A percentile compares a stretch with the other conserved stretches of the same genome.
Conservation (phyloP, 2,797 vertebrate species). For the Enteromius anoplus region DNA sequence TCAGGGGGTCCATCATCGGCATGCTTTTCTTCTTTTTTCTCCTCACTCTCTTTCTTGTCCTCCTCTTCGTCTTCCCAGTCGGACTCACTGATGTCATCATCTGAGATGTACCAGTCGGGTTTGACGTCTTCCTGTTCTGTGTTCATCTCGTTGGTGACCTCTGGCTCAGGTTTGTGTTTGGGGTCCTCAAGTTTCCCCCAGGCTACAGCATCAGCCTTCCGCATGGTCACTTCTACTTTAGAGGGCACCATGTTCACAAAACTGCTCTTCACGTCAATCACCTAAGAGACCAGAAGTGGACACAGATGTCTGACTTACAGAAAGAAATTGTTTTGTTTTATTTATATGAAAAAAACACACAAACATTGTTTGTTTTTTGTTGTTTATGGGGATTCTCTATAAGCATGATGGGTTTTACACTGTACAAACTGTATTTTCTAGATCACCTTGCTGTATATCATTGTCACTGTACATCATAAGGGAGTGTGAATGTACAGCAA, state of each 20-base stretch:
- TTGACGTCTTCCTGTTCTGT: slow-evolving; percentile 44
- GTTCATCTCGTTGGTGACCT: slow-evolving; percentile 45
- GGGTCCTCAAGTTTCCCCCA: slow-evolving; percentile 92
- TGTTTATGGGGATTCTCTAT: too few species aligned
- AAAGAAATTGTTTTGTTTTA: too few species aligned
- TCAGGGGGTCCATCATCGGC: slow-evolving; percentile 68
- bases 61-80: slow-evolving; percentile 69
- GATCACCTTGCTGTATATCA: too few species aligned
- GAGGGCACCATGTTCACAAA: slow-evolving; percentile 86
- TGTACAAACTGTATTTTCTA: too few species aligned
- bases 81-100: slow-evolving; percentile 83
- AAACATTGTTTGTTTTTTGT: too few species aligned
- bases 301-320: background rate
- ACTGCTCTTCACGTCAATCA: slow-evolving; percentile 81
- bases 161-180: slow-evolving; percentile 68
- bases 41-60: background rate
- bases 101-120: slow-evolving; percentile 73
- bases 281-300: slow-evolving; percentile 70
- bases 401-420: too few species aligned
- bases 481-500: too few species aligned
- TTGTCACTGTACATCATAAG: too few species aligned
- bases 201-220: slow-evolving; percentile 81
- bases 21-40: slow-evolving; percentile 33
- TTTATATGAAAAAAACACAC: too few species aligned
- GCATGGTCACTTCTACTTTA: slow-evolving; percentile 89